phyloP scores from a whole-genome alignment of 1,140 invertebrate species.

The Panagrolaimus sp. region DNA sequence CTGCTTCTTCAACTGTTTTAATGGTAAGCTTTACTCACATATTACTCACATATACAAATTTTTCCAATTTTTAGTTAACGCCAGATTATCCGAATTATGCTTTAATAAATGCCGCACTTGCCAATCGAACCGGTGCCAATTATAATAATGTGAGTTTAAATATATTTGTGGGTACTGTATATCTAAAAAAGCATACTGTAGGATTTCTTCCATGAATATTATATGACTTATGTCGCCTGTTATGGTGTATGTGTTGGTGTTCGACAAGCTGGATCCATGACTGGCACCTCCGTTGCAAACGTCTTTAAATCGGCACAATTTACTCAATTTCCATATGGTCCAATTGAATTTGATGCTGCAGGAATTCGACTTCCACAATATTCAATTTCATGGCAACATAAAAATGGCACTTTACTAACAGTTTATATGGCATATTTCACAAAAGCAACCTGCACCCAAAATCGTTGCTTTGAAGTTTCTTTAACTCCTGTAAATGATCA shows the following conservation, averaged over 20 bases:
- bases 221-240: neutral
- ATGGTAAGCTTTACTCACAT: neutral
- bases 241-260: neutral
- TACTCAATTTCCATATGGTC: neutral
- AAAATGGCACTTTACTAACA: neutral
- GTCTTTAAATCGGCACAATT: neutral
- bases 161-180: no score
- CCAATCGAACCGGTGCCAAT: neutral
- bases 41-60: neutral
- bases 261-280: neutral
- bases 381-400: neutral
- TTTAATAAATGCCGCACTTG: neutral
- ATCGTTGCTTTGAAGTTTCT: neutral
- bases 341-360: neutral
- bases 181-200: no score
- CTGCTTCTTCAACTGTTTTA: neutral
- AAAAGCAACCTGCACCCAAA: neutral
- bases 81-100: constrained; percentile 1
- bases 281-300: neutral
- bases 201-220: neutral
- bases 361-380: neutral
- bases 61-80: neutral
- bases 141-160: neutral
- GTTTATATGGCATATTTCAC: neutral
- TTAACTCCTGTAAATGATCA: neutral